A percentile compares a stretch with the other conserved stretches of the same genome.
Evolutionary conservation across 1,140 invertebrate species (phyloP).

Genomic region (Papilio xuthus): DNA sequence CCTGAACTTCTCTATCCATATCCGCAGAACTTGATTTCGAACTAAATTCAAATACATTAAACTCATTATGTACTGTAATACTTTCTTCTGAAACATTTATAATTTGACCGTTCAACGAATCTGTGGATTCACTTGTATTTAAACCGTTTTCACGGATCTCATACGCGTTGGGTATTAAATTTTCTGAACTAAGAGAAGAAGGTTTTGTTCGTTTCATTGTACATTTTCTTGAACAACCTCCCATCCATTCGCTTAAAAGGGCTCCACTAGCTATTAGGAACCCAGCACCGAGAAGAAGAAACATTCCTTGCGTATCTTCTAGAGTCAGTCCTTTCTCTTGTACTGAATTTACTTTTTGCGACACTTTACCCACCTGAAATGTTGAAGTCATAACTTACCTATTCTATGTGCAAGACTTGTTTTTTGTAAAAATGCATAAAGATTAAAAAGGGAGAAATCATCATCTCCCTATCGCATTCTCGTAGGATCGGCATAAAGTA

Average conservation of each 20-base stretch:
- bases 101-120: conserved; percentile 62
- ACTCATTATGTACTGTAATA: conserved; percentile 61
- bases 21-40: conserved; percentile 73
- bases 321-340: conserved; percentile 87
- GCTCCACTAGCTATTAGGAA: conserved; percentile 83
- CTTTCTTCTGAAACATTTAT: conserved; percentile 64
- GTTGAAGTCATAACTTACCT: conserved; percentile 14
- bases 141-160: conserved; percentile 40
- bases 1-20: conserved; percentile 70
- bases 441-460: too few relatives aligned
- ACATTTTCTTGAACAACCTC: conserved; percentile 84
- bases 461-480: too few relatives aligned
- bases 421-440: too few relatives aligned
- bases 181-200: conserved; percentile 47
- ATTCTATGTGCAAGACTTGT: not conserved
- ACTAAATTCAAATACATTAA: conserved; percentile 49
- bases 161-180: conserved; percentile 45
- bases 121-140: conserved; percentile 56
- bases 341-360: conserved; percentile 66
- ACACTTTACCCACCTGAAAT: conserved; percentile 55
- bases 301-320: conserved; percentile 90
- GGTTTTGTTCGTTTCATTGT: conserved; percentile 52
- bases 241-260: conserved; percentile 84
- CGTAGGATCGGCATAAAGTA: too few relatives aligned
- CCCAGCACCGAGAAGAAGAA: conserved; percentile 86